phyloP scores from a whole-genome alignment of 2,888 invertebrate species.

The Subacronicta megacephala region DNA sequence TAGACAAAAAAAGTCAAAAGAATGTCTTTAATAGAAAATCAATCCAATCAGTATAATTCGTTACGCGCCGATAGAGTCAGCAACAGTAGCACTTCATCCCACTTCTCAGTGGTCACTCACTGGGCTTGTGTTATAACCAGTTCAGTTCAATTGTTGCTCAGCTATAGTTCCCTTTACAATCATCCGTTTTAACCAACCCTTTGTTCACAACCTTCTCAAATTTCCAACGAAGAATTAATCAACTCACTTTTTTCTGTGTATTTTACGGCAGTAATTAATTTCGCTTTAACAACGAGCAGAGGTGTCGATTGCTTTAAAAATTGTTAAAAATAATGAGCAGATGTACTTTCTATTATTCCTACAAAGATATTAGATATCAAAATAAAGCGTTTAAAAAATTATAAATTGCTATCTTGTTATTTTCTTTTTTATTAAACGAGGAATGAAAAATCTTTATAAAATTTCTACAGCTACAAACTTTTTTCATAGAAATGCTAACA shows the following conservation, averaged over 20 bases:
- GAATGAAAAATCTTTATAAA: not conserved
- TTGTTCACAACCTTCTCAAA: conserved; percentile 84
- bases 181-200: conserved; percentile 66
- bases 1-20: conserved; percentile 68
- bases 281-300: conserved; percentile 75
- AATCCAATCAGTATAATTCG: conserved; percentile 84
- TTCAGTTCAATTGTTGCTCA: conserved; percentile 26
- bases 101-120: conserved; percentile 55
- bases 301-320: conserved; percentile 83
- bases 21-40: conserved; percentile 81
- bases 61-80: conserved; percentile 73
- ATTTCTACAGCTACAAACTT: not conserved
- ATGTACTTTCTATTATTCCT: conserved; percentile 66
- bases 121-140: conserved; percentile 53
- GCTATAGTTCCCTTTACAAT: conserved; percentile 56
- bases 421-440: conserved; percentile 59
- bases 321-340: conserved; percentile 78
- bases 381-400: conserved; percentile 45
- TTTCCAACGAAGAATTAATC: conserved; percentile 81
- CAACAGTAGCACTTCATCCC: conserved; percentile 67
- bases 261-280: conserved; percentile 83
- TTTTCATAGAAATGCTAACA: not conserved
- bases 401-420: conserved; percentile 47
- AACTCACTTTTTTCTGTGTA: conserved; percentile 75
- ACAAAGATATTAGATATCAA: conserved; percentile 70